These are phyloP conservation scores for Halyomorpha halys DNA, from an alignment of 1,140 invertebrate species.

Conservation along the genomic window DNA sequence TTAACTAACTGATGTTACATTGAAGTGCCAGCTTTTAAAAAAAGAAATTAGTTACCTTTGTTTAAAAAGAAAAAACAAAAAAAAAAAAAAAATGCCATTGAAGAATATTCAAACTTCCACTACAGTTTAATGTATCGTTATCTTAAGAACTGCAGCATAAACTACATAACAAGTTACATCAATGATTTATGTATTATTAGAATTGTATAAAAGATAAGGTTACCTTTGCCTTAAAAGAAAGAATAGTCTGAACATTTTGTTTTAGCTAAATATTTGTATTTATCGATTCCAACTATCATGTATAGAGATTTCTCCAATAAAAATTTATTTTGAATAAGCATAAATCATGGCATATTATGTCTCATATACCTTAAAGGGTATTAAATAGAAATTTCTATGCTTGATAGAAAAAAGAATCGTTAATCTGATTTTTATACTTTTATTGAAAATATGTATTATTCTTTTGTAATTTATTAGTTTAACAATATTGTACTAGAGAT, in stretches of 20 bases:
- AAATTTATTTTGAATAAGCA: no score
- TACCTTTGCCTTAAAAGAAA: constrained; percentile 18
- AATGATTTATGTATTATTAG: background rate
- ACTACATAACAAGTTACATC: background rate
- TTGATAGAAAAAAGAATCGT: background rate
- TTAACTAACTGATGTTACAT: no score
- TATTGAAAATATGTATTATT: constrained; percentile 10
- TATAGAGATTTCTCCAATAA: no score
- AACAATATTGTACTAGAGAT: background rate
- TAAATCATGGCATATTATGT: no score
- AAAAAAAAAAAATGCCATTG: no score
- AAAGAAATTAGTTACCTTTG: no score
- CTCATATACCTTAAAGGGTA: no score
- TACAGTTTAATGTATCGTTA: no score
- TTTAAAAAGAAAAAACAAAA: no score
- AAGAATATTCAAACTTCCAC: no score
- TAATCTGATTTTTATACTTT: constrained; percentile 12
- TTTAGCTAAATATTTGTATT: constrained; percentile 5
- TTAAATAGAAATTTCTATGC: background rate
- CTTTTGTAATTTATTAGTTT: constrained; percentile 8
- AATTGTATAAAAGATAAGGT: constrained; percentile 12
- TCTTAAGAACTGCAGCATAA: background rate
- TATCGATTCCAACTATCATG: no score
- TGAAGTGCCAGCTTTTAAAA: no score
- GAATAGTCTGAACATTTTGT: constrained; percentile 8